Evolutionary conservation across 2,113 vertebrate species (phyloP).

Genomic region (Lampris megalopsis): DNA sequence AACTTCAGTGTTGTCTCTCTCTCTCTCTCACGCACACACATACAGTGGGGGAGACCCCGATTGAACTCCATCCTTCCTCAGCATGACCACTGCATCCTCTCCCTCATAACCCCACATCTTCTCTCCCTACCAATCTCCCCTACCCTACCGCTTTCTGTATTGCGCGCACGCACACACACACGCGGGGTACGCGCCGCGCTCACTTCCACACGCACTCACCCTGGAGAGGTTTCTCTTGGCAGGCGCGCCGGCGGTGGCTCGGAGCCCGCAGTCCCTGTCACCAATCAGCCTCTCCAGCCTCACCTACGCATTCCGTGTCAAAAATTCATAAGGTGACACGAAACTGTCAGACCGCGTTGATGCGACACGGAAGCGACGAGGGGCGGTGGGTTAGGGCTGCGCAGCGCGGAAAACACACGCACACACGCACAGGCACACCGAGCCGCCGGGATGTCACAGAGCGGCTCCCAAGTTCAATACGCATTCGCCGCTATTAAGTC

Average conservation of each 20-base stretch:
- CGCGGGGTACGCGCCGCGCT: background rate
- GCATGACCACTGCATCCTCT: background rate
- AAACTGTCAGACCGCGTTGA: conserved; percentile 74
- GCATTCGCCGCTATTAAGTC: no score
- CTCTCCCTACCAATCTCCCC: conserved; percentile 9
- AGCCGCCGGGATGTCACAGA: no score
- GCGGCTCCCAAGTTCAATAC: no score
- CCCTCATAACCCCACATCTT: background rate
- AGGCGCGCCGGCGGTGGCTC: conserved; percentile 56
- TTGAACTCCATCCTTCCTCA: background rate
- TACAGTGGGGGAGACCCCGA: no score
- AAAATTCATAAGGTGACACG: conserved; percentile 77
- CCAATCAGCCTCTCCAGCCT: conserved; percentile 62
- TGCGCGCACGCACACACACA: background rate
- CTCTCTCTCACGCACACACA: background rate
- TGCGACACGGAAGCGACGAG: conserved; percentile 57
- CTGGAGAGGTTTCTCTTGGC: conserved; percentile 56
- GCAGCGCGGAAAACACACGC: conserved; percentile 7
- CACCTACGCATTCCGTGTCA: conserved; percentile 76
- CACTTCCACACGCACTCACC: conserved; percentile 17
- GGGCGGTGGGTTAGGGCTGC: conserved; percentile 33
- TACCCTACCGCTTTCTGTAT: conserved; percentile 3
- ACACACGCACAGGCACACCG: background rate
- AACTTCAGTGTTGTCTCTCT: background rate
- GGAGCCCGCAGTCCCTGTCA: conserved; percentile 53